Evolutionary conservation across 2,113 vertebrate species (phyloP).

Genomic region (Nycticryphes semicollaris): DNA sequence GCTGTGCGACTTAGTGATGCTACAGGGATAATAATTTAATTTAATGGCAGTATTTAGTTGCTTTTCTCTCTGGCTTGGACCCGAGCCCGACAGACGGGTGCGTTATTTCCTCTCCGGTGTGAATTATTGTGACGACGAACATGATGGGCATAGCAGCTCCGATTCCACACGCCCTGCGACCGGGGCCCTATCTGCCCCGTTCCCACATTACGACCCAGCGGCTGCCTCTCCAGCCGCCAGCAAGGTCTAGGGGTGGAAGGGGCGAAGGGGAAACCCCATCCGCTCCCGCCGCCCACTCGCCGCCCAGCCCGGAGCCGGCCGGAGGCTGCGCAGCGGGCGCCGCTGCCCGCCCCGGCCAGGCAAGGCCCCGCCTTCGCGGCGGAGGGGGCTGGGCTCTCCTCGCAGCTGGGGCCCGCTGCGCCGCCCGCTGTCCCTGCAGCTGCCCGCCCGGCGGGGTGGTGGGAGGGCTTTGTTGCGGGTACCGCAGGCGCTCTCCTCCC

Average conservation of each 20-base stretch:
- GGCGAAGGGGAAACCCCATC: neutral
- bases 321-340: too few relatives aligned
- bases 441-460: neutral
- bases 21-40: accelerated
- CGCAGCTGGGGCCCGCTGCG: neutral
- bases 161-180: accelerated
- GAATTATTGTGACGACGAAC: accelerated
- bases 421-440: accelerated
- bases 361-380: neutral
- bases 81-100: neutral
- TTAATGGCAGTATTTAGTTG: accelerated
- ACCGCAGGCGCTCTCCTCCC: accelerated
- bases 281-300: too few relatives aligned
- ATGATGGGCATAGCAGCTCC: accelerated
- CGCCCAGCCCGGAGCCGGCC: too few relatives aligned
- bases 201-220: accelerated
- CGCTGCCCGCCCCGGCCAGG: neutral
- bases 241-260: accelerated
- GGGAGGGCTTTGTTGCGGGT: too few relatives aligned
- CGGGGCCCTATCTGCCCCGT: accelerated
- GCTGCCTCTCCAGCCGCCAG: accelerated
- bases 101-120: accelerated
- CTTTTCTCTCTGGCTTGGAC: neutral
- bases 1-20: accelerated
- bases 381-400: too few relatives aligned